Evolutionary conservation across 1,140 invertebrate genomes (phyloP), one percentile per base, ranked within the genome.

Genomic region (Drosophila lowei): DNA sequence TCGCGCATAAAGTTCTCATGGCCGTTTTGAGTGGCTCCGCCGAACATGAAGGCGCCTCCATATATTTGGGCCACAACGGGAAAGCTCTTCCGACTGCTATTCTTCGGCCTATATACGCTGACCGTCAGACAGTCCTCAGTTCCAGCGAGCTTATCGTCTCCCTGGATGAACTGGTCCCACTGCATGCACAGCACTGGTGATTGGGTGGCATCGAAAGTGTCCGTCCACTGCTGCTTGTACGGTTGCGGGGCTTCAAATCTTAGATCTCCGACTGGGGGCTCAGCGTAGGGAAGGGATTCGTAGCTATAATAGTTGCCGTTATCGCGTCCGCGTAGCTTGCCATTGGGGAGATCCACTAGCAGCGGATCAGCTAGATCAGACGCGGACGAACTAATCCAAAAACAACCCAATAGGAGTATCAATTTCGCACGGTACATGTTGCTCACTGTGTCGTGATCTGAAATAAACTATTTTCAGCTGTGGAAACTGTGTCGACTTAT

Each of bases 1-100:
- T 92, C 58, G 13, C 93, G 93, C 92, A 96, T 93, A 0, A 95
- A 54, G 77, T 93, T 92, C 5, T 92, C 79, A 0, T 94, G 92
- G 0, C 92, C 92, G 72, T 94, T 93, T 5, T 25, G 9, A 1
- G 92, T 28, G 1, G 90, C 91, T 2, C 91, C 90, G 0, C 93
- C 93, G 9, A 91, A 88, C 21, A 92, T 92, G 58, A 92, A 93
- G 18, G 75, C 91, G 7, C 93, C 93, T 0, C 93, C 93, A 70
- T 92, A 92, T 5, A 93, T 91, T n/a, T 85, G 92, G 2, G 93
- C 90, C 72, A 93, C 88, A 2, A 93, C 93, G 1, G 92, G 91
- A 11, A 48, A 71, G 23, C 66, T 92, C 4, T n/a, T 52, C 1
- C 34, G 21, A 9, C 6, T 55, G 1, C 2, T 9, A 2, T 30